phyloP scores from a whole-genome alignment of 23 tunicate species.

The Diplosoma virens region DNA sequence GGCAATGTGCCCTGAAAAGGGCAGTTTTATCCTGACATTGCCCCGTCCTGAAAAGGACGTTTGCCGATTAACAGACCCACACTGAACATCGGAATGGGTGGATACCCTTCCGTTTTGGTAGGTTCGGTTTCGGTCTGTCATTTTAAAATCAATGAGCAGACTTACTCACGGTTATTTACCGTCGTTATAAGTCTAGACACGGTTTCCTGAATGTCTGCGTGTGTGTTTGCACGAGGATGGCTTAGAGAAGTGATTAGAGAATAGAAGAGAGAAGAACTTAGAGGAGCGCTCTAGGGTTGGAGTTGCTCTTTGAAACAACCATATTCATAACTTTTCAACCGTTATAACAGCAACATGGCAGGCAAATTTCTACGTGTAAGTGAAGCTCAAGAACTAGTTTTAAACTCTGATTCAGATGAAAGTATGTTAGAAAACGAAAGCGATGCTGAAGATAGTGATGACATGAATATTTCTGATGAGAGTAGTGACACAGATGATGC shows the following conservation, averaged over 20 bases:
- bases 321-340: neutral
- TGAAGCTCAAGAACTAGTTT: neutral
- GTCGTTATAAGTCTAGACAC: constrained; percentile 31
- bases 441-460: neutral
- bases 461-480: neutral
- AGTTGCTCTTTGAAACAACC: neutral
- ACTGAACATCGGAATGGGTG: no score
- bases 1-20: no score
- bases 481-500: constrained; percentile 28
- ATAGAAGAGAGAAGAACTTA: neutral
- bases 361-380: neutral
- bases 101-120: no score
- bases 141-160: no score
- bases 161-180: constrained; percentile 10
- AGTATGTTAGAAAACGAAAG: constrained; percentile 3
- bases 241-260: constrained; percentile 13
- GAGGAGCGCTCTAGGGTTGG: neutral
- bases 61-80: no score
- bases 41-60: no score
- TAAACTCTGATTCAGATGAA: neutral
- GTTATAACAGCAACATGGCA: neutral
- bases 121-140: no score
- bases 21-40: no score
- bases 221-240: constrained; percentile 15
- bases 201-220: neutral